A percentile compares a stretch with the other conserved stretches of the same genome.
Conservation (phyloP, 64 coral and sea anemone genomes). For the Actinia equina region DNA sequence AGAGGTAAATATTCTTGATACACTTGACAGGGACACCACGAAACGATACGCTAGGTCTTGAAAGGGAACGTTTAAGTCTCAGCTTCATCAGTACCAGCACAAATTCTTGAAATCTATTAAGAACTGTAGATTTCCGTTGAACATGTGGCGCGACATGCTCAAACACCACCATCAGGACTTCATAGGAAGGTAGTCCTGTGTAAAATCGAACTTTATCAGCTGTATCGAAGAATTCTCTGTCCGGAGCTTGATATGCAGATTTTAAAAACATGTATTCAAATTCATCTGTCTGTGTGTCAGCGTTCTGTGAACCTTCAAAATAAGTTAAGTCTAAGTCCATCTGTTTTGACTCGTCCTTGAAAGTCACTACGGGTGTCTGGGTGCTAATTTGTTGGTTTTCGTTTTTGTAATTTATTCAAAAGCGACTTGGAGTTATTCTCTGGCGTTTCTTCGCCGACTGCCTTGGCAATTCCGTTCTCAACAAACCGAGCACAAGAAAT, state of each 20-base stretch:
- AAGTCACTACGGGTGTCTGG: background rate
- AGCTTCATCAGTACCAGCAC: background rate
- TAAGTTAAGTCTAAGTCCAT: background rate
- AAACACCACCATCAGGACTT: conserved; percentile 39
- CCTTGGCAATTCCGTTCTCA: background rate
- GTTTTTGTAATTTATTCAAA: conserved; percentile 9
- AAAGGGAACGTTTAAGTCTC: too few species aligned
- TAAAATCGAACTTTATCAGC: conserved; percentile 36
- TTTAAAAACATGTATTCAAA: conserved; percentile 36
- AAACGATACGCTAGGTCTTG: too few species aligned
- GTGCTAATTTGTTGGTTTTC: conserved; percentile 1
- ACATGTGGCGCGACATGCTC: conserved; percentile 40
- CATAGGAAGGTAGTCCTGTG: conserved; percentile 35
- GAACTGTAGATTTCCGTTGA: background rate
- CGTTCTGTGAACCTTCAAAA: background rate
- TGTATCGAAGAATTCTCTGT: conserved; percentile 41
- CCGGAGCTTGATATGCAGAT: conserved; percentile 17
- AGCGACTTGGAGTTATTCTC: background rate
- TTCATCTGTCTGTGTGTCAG: conserved; percentile 49
- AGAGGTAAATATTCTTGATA: too few species aligned
- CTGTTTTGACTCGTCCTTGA: background rate
- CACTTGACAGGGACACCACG: too few species aligned
- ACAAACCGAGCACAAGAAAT: background rate
- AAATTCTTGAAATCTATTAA: conserved; percentile 60
- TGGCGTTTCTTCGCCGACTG: background rate